A percentile compares a stretch with the other conserved stretches of the same genome.
phyloP scores from a whole-genome alignment of 2,888 invertebrate genomes.

The Platypus cylindrus region DNA sequence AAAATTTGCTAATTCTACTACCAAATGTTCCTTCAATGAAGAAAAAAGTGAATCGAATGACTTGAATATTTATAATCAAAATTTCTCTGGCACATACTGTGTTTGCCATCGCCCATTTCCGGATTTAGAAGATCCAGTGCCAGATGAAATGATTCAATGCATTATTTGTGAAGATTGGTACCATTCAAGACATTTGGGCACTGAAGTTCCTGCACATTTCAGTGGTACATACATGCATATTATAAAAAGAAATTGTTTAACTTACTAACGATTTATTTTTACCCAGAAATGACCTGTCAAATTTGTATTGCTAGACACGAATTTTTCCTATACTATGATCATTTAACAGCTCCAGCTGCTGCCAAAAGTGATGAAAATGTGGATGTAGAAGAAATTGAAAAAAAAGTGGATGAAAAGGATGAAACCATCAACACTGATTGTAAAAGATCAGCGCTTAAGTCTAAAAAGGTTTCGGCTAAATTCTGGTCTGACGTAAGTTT shows the following conservation, averaged over 20 bases:
- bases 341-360: conserved; percentile 28
- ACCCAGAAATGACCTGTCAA: conserved; percentile 67
- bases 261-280: neutral
- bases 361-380: conserved; percentile 15
- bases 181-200: conserved; percentile 66
- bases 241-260: conserved; percentile 4
- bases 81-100: conserved; percentile 89
- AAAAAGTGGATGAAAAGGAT: conserved; percentile 11
- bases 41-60: conserved; percentile 52
- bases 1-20: conserved; percentile 44
- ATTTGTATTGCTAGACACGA: conserved; percentile 61
- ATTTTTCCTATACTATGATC: conserved; percentile 61
- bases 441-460: conserved; percentile 34
- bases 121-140: conserved; percentile 68
- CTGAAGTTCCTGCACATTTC: conserved; percentile 40
- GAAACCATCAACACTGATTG: conserved; percentile 18
- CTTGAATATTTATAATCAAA: conserved; percentile 79
- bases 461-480: conserved; percentile 41
- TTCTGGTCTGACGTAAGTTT: conserved; percentile 50
- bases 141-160: conserved; percentile 95
- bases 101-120: conserved; percentile 87
- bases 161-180: conserved; percentile 97
- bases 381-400: conserved; percentile 10
- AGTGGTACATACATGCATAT: conserved; percentile 20
- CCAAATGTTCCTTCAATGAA: conserved; percentile 54